These are phyloP conservation scores for Carterocephalus palaemon DNA, from an alignment of 2,888 invertebrate genomes.

Conservation along the genomic window DNA sequence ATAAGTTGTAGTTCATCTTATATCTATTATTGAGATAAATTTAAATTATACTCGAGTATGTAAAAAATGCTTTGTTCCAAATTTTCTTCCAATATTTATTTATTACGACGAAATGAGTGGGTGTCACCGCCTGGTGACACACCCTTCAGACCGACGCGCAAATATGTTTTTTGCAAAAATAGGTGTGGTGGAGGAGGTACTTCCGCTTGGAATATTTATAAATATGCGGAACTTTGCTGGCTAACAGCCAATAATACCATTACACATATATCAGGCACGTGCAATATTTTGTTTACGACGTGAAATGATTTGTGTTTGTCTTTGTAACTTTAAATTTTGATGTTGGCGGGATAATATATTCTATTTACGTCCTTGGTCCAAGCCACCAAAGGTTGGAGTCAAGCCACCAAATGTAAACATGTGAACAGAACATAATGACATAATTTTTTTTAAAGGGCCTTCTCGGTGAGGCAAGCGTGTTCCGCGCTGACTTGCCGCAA, in stretches of 20 bases:
- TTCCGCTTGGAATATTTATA: conserved; percentile 1
- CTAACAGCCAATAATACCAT: conserved; percentile 32
- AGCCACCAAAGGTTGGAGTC: conserved; percentile 9
- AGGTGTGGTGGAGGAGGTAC: too few species aligned
- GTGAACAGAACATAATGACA: neutral
- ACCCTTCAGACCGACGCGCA: neutral
- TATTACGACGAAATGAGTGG: too few species aligned
- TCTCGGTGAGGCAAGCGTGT: conserved; percentile 83
- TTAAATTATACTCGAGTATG: too few species aligned
- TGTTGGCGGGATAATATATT: conserved; percentile 11
- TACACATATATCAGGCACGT: conserved; percentile 2
- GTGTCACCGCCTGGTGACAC: too few species aligned
- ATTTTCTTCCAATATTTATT: too few species aligned
- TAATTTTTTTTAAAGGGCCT: conserved; percentile 60
- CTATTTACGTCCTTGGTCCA: conserved; percentile 14
- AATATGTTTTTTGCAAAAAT: neutral
- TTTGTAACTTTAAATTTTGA: neutral
- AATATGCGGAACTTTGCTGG: conserved; percentile 31
- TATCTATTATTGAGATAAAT: too few species aligned
- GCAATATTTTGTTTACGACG: conserved; percentile 2
- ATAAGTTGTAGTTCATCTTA: too few species aligned
- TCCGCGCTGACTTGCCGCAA: conserved; percentile 83
- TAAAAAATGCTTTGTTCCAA: too few species aligned
- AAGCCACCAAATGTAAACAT: conserved; percentile 4
- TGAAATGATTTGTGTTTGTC: conserved; percentile 14